These are phyloP conservation scores for Toxotes chatareus DNA, from an alignment of 2,113 vertebrate species.

Conservation along the genomic window DNA sequence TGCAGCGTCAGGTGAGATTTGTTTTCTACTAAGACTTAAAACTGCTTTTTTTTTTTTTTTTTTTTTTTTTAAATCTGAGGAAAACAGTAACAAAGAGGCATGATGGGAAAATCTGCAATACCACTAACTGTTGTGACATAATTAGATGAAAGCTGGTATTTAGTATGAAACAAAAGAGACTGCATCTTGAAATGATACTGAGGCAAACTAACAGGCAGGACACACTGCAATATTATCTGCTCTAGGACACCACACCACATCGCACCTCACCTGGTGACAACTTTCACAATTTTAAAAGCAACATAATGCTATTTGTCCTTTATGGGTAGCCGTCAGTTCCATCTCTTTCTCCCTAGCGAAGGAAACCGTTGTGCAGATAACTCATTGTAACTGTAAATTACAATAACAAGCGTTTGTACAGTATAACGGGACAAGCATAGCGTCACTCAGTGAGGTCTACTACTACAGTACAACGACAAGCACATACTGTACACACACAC, in stretches of 20 bases:
- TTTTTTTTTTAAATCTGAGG: not conserved
- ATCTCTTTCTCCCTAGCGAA: constrained; percentile 40
- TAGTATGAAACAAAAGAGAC: constrained; percentile 4
- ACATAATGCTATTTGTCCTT: constrained; percentile 50
- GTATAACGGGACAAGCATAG: not conserved
- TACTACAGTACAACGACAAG: not conserved
- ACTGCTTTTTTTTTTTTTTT: too few relatives aligned
- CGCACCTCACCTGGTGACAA: constrained; percentile 4
- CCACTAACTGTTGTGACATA: not conserved
- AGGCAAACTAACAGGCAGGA: constrained; percentile 19
- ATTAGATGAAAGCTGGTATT: constrained; percentile 15
- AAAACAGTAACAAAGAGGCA: not conserved
- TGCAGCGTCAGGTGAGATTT: constrained; percentile 27
- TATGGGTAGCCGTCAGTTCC: constrained; percentile 47
- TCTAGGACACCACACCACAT: constrained; percentile 28
- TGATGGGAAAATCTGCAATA: not conserved
- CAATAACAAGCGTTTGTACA: constrained; percentile 22
- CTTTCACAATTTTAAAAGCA: constrained; percentile 31
- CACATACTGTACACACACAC: not conserved
- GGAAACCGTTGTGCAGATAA: constrained; percentile 49
- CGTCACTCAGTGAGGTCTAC: not conserved
- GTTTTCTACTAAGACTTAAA: constrained; percentile 17
- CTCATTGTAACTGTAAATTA: constrained; percentile 34
- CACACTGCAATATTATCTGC: constrained; percentile 1
- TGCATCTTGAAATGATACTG: constrained; percentile 2